Base-by-base conservation (phyloP, 2,797 vertebrate genomes). In the Danionella dracula region DNA sequence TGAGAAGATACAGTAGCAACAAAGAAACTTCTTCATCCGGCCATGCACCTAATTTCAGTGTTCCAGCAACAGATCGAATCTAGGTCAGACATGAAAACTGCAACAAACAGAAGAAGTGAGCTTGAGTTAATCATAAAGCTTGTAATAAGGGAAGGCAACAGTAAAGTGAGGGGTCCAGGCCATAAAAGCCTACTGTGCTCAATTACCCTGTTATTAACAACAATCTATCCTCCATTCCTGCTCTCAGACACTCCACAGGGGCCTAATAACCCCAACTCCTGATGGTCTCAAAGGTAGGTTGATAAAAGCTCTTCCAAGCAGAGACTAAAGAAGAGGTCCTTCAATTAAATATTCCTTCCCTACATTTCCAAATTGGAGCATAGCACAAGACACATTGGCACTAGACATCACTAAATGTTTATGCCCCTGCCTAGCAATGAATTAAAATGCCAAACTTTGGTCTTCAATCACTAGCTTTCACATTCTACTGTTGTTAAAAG, bases 151-250 rank as follows among this genome's bases (percentile, higher is more conserved):
- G 82, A 82, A 79, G 83, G 76, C 79, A 76, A 73, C 56, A 74
- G 68, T 16, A 61, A 80, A 76, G 77, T 55, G 76, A 58, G 45
- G 79, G 79, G 77, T 85, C 84, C 83, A 82, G 78, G 38, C 82
- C 71, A 83, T 86, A 87, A 88, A 88, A 86, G 80, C 70, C 70
- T 80, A 83, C 79, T 56, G 34, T 79, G 80, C 77, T 80, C 61
- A 84, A 82, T 76, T 83, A 82, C 79, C 84, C 79, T 80, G 79
- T 85, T 87, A 90, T 85, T 82, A 87, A 81, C 82, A 87, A 85
- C 85, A 88, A 87, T 74, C 77, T 78, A 80, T 81, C 81, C 80
- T 81, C 82, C 78, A 79, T 82, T 81, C 77, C 81, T 82, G 81
- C 77, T 77, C 78, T 81, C 80, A 84, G 85, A 87, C 85, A 81